Base-by-base conservation (phyloP, 2,113 vertebrate genomes). In the Dipodomys stephensi region DNA sequence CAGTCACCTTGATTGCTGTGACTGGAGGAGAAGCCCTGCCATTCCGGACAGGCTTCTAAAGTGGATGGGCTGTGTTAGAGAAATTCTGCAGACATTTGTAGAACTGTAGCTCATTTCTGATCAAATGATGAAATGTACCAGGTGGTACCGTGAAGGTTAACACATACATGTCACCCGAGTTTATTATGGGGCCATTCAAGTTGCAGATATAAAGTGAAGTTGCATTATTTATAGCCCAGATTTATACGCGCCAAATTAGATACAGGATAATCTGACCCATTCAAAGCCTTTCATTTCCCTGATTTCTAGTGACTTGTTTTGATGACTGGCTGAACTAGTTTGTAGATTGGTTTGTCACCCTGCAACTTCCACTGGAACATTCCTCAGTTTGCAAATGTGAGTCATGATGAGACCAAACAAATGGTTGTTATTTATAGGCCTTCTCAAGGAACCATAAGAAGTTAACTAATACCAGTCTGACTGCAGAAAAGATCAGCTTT, bases 391-490 rank as follows among this genome's bases (percentile, higher is more conserved):
- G 98, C 97, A 97, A 98, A 97, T 22, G 94, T 88, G 97, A 98
- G 96, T 97, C 53, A 83, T 98, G 97, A 98, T 98, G 97, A 98
- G 98, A 98, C 60, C 95, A 97, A 98, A 98, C 98, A 98, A 98
- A 98, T 98, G 97, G 95, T 97, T 96, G 97, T 98, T 57, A 98
- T 97, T 98, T 98, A 98, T 97, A 98, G 98, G 97, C 97, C 98
- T 98, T 98, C 98, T 98, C 97, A 97, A 97, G 97, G 46, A 98
- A 96, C 97, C 97, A 95, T 97, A 96, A 97, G 98, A 98, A 98
- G 97, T 98, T 96, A 94, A 91, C 98, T 97, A 96, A 97, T 96
- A 96, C 97, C 96, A 97, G 97, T 97, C 97, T 97, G 97, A 96
- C 96, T 97, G 96, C 94, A 98, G 98, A 98, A 98, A 99, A 98